Evolutionary conservation across 2,797 vertebrate species (phyloP).

Genomic region (Acipenser ruthenus): DNA sequence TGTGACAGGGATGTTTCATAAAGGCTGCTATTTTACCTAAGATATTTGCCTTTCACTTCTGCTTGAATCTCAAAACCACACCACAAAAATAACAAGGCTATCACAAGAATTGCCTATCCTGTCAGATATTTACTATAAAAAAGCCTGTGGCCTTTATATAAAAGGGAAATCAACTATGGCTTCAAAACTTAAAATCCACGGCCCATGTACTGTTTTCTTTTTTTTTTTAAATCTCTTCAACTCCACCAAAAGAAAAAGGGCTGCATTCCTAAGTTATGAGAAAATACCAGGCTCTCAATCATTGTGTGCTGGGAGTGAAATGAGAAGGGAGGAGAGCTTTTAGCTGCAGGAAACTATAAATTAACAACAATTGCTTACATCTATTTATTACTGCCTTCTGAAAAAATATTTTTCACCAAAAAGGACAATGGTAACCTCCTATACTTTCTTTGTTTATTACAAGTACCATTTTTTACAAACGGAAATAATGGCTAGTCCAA

Average conservation of each 20-base stretch:
- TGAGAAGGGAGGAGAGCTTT: slow-evolving; percentile 10
- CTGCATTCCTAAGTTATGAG: slow-evolving; percentile 28
- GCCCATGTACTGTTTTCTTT: slow-evolving; percentile 28
- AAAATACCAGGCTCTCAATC: slow-evolving; percentile 15
- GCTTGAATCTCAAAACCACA: too few relatives aligned
- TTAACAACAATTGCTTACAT: slow-evolving; percentile 5
- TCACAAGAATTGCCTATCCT: too few relatives aligned
- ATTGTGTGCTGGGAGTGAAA: slow-evolving; percentile 3
- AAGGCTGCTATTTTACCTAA: too few relatives aligned
- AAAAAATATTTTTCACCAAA: not conserved
- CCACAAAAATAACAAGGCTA: too few relatives aligned
- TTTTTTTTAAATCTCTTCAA: slow-evolving; percentile 1
- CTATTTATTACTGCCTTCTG: slow-evolving; percentile 2
- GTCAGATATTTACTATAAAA: too few relatives aligned
- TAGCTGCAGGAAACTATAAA: slow-evolving; percentile 18
- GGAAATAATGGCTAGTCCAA: too few relatives aligned
- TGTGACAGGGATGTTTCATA: too few relatives aligned
- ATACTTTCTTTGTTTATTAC: not conserved
- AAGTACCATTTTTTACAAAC: too few relatives aligned
- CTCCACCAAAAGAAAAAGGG: slow-evolving; percentile 12
- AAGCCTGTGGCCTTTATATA: too few relatives aligned
- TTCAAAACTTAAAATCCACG: too few relatives aligned
- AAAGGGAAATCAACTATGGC: too few relatives aligned
- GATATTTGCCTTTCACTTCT: too few relatives aligned
- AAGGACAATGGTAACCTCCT: not conserved